These are phyloP conservation scores for Aspidiotus rigidus DNA, from an alignment of 2,888 invertebrate genomes.

Conservation along the genomic window DNA sequence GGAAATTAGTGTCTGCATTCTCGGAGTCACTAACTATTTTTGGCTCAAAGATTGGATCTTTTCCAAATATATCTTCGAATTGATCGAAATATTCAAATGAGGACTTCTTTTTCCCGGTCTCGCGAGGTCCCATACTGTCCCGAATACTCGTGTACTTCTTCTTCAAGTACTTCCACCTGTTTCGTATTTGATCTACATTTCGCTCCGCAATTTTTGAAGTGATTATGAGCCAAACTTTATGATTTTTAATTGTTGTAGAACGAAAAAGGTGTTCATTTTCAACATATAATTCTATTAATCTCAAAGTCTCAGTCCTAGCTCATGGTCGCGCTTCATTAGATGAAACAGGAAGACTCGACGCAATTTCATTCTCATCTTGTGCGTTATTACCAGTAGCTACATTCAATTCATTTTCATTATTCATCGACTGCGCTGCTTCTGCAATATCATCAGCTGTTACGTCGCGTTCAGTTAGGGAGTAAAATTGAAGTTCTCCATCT, in stretches of 20 bases:
- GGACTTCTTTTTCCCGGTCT: not conserved
- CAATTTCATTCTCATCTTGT: too few species aligned
- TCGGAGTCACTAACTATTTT: not conserved
- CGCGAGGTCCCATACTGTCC: not conserved
- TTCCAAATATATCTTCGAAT: not conserved
- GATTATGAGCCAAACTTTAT: not conserved
- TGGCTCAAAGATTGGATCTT: not conserved
- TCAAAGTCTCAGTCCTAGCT: not conserved
- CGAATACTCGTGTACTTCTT: not conserved
- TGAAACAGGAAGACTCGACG: too few species aligned
- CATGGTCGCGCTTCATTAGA: too few species aligned
- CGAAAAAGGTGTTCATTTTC: not conserved
- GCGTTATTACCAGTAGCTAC: too few species aligned
- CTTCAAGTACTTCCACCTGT: not conserved
- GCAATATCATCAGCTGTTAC: too few species aligned
- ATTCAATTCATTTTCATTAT: too few species aligned
- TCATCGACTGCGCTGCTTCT: too few species aligned
- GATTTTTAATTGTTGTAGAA: not conserved
- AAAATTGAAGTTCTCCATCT: too few species aligned
- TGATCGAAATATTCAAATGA: not conserved
- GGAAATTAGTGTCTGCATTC: not conserved
- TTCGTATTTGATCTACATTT: not conserved
- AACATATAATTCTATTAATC: not conserved
- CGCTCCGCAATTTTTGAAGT: not conserved
- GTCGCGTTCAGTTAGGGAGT: too few species aligned